Evolutionary conservation across 2,888 invertebrate genomes (phyloP).

Genomic region (Drosophila leonis): DNA sequence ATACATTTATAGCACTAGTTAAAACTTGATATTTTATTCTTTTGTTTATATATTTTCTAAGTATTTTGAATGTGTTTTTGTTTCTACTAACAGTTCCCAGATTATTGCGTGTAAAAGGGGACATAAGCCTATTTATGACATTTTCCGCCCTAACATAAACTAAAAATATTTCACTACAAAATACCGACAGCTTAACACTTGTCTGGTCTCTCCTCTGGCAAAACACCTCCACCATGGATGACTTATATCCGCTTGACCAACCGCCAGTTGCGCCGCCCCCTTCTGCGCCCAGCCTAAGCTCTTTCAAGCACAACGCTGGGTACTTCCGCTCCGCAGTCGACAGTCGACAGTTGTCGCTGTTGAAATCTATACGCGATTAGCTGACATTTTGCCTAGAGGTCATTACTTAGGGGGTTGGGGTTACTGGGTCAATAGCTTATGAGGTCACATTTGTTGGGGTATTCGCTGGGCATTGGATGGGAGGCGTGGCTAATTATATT

Average conservation of each 20-base stretch:
- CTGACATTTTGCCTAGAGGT: conserved; percentile 72
- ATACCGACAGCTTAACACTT: conserved; percentile 56
- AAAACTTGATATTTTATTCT: neutral
- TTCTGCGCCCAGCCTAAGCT: neutral
- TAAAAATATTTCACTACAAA: conserved; percentile 5
- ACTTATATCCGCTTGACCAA: conserved; percentile 32
- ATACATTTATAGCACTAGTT: conserved; percentile 2
- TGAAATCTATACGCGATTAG: conserved; percentile 71
- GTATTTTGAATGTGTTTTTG: neutral
- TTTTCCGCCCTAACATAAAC: neutral
- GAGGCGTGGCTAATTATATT: conserved; percentile 23
- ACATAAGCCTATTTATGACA: conserved; percentile 7
- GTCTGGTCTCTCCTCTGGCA: conserved; percentile 48
- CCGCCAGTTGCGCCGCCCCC: conserved; percentile 10
- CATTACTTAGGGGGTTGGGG: conserved; percentile 72
- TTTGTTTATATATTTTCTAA: neutral
- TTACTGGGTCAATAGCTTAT: conserved; percentile 80
- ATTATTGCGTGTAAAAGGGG: neutral
- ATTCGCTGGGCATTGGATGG: neutral
- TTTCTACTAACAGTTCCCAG: neutral
- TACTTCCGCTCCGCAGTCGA: conserved; percentile 47
- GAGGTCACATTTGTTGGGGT: conserved; percentile 64
- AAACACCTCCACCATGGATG: conserved; percentile 7
- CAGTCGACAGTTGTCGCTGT: conserved; percentile 22
- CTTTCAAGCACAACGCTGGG: conserved; percentile 39